Evolutionary conservation across 2,888 invertebrate species (phyloP).

Genomic region (Aproaerema taeniolella): DNA sequence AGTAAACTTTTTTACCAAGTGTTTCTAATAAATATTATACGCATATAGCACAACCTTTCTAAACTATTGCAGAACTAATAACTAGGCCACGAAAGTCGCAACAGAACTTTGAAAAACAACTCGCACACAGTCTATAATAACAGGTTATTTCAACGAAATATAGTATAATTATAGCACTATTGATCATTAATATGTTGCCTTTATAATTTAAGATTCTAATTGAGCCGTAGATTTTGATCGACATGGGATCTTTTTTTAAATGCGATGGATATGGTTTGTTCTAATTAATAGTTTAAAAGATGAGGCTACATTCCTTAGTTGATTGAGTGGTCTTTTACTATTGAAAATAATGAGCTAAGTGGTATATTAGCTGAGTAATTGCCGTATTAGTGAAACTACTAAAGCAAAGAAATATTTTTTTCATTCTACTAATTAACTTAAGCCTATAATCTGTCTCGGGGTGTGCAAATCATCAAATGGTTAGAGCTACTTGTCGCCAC

Average conservation of each 20-base stretch:
- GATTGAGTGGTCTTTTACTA: not conserved
- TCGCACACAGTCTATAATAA: constrained; percentile 10
- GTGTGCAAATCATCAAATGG: too few species aligned
- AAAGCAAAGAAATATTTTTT: too few species aligned
- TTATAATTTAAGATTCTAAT: constrained; percentile 40
- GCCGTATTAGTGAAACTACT: too few species aligned
- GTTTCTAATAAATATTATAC: too few species aligned
- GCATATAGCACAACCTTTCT: too few species aligned
- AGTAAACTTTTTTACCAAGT: too few species aligned
- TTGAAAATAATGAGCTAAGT: too few species aligned
- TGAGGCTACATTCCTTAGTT: too few species aligned
- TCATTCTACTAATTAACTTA: too few species aligned
- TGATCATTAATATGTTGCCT: constrained; percentile 36
- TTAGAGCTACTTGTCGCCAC: too few species aligned
- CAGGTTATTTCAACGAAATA: constrained; percentile 7
- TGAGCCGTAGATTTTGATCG: constrained; percentile 36
- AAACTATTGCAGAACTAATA: constrained; percentile 6
- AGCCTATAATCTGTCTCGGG: too few species aligned
- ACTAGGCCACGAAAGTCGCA: constrained; percentile 9
- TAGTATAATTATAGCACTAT: constrained; percentile 32
- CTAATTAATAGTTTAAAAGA: constrained; percentile 13
- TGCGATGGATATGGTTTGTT: constrained; percentile 11
- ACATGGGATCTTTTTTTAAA: constrained; percentile 31
- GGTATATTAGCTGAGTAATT: too few species aligned
- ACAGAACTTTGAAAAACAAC: constrained; percentile 6